A percentile compares a stretch with the other conserved stretches of the same genome.
phyloP scores from a whole-genome alignment of 1,140 invertebrate genomes.

The Polyergus mexicanus region DNA sequence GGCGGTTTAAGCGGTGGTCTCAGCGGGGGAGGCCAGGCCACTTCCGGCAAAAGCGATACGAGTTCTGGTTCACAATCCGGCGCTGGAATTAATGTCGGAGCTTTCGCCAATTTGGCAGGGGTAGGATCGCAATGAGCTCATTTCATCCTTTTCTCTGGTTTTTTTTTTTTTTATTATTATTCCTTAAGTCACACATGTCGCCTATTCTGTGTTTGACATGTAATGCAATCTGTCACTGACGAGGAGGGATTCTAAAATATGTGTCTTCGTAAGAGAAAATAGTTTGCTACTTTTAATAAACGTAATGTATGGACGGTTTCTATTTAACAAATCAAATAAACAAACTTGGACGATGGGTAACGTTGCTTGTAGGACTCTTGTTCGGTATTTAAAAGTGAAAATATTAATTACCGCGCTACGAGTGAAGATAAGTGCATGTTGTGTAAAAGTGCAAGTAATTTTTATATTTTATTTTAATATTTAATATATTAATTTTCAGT shows the following conservation, averaged over 20 bases:
- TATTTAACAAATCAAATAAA: slow-evolving; percentile 3
- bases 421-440: background rate
- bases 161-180: background rate
- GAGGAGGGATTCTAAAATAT: background rate
- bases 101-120: slow-evolving; percentile 79
- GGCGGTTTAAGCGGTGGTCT: slow-evolving; percentile 81
- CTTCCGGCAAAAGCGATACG: slow-evolving; percentile 16
- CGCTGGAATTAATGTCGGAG: slow-evolving; percentile 79
- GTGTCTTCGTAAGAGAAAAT: slow-evolving; percentile 2
- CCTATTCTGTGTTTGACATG: slow-evolving; percentile 11
- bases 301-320: background rate
- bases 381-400: slow-evolving; percentile 7
- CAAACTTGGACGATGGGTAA: slow-evolving; percentile 19
- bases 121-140: slow-evolving; percentile 81
- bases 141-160: slow-evolving; percentile 1
- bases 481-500: background rate
- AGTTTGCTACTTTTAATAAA: background rate
- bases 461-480: too few species aligned
- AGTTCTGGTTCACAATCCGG: slow-evolving; percentile 73
- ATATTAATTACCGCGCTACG: background rate
- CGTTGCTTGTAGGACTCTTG: background rate
- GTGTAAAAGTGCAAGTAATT: too few species aligned
- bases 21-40: slow-evolving; percentile 80
- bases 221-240: slow-evolving; percentile 37
- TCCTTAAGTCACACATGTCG: slow-evolving; percentile 40